Conservation (phyloP, 37 sponge, comb jelly and placozoan genomes). For the Aplysina aerophoba region DNA sequence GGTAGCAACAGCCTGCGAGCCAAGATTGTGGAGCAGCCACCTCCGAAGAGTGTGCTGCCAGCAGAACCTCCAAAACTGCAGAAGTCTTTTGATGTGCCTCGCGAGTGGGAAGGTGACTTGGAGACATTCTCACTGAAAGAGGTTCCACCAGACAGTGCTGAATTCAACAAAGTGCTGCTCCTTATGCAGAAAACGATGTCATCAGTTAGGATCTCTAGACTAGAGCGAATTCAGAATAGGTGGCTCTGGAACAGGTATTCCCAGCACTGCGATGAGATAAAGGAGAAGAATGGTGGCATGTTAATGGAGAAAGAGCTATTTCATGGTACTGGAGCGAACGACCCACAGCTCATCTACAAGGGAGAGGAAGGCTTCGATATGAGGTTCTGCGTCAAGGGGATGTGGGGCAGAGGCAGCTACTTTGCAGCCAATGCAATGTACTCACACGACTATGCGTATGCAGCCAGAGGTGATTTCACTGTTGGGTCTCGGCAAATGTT, state of each 20-base stretch:
- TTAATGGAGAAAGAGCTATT: constrained; percentile 19
- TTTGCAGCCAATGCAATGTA: constrained; percentile 43
- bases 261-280: constrained; percentile 26
- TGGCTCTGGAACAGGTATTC: constrained; percentile 43
- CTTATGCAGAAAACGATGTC: not conserved
- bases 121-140: not conserved
- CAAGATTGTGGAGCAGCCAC: no score
- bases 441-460: constrained; percentile 22
- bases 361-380: constrained; percentile 51
- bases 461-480: not conserved
- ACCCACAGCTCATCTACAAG: constrained; percentile 27
- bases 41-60: no score
- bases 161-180: not conserved
- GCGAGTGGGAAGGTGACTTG: not conserved
- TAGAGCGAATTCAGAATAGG: constrained; percentile 21
- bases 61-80: no score
- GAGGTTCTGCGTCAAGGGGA: constrained; percentile 22
- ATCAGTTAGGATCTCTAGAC: not conserved
- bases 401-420: constrained; percentile 50
- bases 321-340: constrained; percentile 17
- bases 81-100: not conserved
- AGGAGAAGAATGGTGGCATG: not conserved
- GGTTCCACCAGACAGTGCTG: not conserved
- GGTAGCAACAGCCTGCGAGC: no score
- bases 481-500: constrained; percentile 46